Conservation (phyloP, 2,888 invertebrate species). For the Drosophila nigricruria region DNA sequence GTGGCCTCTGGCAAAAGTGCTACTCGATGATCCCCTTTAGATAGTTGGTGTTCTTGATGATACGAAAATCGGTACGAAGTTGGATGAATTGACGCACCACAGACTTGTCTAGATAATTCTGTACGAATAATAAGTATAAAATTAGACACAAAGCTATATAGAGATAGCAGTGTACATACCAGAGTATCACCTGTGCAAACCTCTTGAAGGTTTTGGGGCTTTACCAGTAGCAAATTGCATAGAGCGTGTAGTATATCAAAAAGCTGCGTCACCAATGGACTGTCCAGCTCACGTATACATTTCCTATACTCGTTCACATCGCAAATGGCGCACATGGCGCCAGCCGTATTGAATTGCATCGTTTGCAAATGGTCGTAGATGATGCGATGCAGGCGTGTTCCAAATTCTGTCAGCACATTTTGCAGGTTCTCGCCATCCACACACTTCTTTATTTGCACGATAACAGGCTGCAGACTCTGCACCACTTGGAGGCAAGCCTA, state of each 20-base stretch:
- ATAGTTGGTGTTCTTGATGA: conserved; percentile 89
- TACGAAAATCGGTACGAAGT: conserved; percentile 96
- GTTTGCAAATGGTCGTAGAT: conserved; percentile 97
- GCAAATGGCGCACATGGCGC: conserved; percentile 98
- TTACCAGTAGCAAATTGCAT: conserved; percentile 97
- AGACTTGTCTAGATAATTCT: conserved; percentile 96
- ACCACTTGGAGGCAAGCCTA: conserved; percentile 94
- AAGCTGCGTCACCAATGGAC: conserved; percentile 92
- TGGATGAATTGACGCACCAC: conserved; percentile 97
- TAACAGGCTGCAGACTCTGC: conserved; percentile 91
- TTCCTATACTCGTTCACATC: conserved; percentile 99
- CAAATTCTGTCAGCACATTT: conserved; percentile 94
- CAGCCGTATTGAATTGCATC: conserved; percentile 97
- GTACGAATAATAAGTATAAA: conserved; percentile 65
- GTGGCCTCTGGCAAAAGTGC: conserved; percentile 8
- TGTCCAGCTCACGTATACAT: conserved; percentile 90
- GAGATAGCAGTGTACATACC: conserved; percentile 87
- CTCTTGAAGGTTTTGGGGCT: conserved; percentile 97
- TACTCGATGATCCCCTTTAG: conserved; percentile 87
- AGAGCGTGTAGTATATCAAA: conserved; percentile 98
- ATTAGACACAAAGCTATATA: not conserved
- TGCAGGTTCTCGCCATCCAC: conserved; percentile 97
- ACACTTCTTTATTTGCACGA: conserved; percentile 91
- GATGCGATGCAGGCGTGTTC: conserved; percentile 95
- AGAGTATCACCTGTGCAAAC: conserved; percentile 97